Evolutionary conservation across 2,888 invertebrate species (phyloP), one percentile per base, ranked within the genome.

Genomic region (Heliconius aoede): DNA sequence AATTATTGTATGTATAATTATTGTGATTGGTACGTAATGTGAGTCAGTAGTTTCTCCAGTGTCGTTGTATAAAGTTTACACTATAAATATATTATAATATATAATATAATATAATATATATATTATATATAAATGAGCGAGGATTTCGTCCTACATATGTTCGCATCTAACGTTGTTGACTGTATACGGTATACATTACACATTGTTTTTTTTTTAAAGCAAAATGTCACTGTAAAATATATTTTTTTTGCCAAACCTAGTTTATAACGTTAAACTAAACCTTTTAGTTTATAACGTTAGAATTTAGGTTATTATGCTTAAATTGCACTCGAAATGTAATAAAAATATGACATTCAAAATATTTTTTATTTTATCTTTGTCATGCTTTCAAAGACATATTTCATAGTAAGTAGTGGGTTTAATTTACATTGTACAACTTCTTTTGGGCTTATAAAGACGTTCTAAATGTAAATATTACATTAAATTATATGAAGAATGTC

Each of bases 101-200:
- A 55, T 55, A n/a, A n/a, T 55, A n/a, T 55, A 46, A 46, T 46
- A 46, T 3, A n/a, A n/a, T n/a, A n/a, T n/a, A n/a, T n/a, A n/a
- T n/a, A n/a, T n/a, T 58, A 60, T 60, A 60, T 60, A 26, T 79
- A 68, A 86, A 87, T 89, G 90, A 91, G 93, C 92, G 93, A 93
- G 93, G 91, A 82, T 93, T 88, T 83, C 87, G 87, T 93, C 93
- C 93, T 93, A 93, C 93, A 77, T 76, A 82, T 74, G 65, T 81
- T 80, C 82, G 61, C 72, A 72, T 72, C n/a, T 72, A 60, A 64
- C 61, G 58, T 71, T 58, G 55, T 36, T 78, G 71, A 72, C 75
- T 71, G 55, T 58, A 58, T 58, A 64, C 71, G 51, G 71, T 64
- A 46, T 51, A 72, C 71, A 55, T 67, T 58, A 46, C 62, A 58